Evolutionary conservation across 2,888 invertebrate genomes (phyloP), one percentile per base, ranked within the genome.

Genomic region (Pandemis heparana): DNA sequence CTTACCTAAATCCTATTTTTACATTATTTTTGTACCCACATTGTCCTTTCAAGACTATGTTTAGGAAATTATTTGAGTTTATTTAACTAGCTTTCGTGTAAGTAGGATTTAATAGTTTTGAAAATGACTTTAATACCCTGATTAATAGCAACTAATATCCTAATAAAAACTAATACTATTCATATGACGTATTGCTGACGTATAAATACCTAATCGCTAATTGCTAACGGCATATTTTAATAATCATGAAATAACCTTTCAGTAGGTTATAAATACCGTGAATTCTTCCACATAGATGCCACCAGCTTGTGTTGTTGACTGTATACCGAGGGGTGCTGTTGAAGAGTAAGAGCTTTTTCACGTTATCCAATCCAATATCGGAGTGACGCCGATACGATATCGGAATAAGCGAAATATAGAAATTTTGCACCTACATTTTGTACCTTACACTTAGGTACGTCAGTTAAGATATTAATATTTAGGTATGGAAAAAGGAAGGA

Each of bases 211-310:
- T 41, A 41, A 41, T 41, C 41, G 0, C 9, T 41, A 32, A 8
- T 16, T 53, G 12, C 23, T 56, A 9, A 23, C 56, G 12, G 10
- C 12, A 12, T 56, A 23, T 23, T 56, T 56, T 23, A 23, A 23
- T 23, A 56, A 23, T 56, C 12, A 23, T 18, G 10, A 56, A 23
- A 56, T 56, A 53, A 53, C 53, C 53, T 18, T 8, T 56, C 23
- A 18, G 12, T 23, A 56, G 7, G n/a, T 7, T 23, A 5, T 12
- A 12, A 61, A 8, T 63, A 62, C 23, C 87, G 92, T 93, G 92
- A 92, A 92, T 92, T 93, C 92, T 92, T 93, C 89, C 89, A 86
- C 77, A 85, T 85, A 83, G 85, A 84, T 92, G 93, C 92, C 92
- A 92, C 87, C 80, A 74, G 61, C 10, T 76, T 74, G 53, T 41